Percentiles rank a stretch among this genome's conserved stretches.
These are phyloP conservation scores for Schizothorax lantsangensis DNA, from an alignment of 2,797 vertebrate genomes.

Conservation along the genomic window DNA sequence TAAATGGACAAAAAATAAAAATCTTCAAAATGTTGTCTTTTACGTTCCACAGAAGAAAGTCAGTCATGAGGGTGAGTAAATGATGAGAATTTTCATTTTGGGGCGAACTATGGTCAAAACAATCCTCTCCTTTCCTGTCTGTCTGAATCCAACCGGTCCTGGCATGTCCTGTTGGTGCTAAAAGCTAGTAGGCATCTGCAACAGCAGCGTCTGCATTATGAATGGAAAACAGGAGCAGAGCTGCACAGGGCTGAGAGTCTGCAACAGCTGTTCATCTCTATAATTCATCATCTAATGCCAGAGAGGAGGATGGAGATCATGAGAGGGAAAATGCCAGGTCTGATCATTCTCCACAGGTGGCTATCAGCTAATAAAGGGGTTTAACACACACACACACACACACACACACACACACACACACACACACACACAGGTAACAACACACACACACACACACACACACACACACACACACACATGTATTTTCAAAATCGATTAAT, in stretches of 20 bases:
- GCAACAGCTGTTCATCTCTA: slow-evolving; percentile 52
- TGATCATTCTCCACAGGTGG: not conserved
- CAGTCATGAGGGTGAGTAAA: not conserved
- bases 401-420: no score
- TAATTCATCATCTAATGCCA: not conserved
- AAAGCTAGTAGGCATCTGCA: not conserved
- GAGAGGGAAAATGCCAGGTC: slow-evolving; percentile 10
- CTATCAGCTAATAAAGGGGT: slow-evolving; percentile 15
- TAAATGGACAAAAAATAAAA: not conserved
- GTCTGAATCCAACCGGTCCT: not conserved
- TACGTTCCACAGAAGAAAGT: not conserved
- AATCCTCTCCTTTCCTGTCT: not conserved
- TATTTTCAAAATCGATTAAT: not conserved
- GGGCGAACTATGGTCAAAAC: not conserved
- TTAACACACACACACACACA: not conserved
- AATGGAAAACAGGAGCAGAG: slow-evolving; percentile 36
- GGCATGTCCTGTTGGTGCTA: slow-evolving; percentile 14
- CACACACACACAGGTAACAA: no score
- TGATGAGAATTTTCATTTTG: not conserved
- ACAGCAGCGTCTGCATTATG: slow-evolving; percentile 52
- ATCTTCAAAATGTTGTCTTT: not conserved
- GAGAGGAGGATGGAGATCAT: not conserved
- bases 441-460: no score
- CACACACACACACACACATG: no score
- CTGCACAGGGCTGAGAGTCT: slow-evolving; percentile 14